Evolutionary conservation across 1,140 invertebrate species (phyloP).

Genomic region (Drosophila subobscura): DNA sequence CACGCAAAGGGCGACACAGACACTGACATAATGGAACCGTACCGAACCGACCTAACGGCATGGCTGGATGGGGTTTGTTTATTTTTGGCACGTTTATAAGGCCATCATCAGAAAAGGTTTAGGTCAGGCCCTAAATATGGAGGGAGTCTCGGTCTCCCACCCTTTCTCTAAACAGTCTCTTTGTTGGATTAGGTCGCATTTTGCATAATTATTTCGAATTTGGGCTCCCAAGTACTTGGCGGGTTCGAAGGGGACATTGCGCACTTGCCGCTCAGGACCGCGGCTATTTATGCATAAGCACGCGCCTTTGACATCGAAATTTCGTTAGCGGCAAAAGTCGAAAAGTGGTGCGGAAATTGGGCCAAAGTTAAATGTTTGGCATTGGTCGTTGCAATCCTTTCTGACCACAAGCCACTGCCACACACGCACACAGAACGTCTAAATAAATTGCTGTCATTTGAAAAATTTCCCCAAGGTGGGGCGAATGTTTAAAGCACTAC

Average conservation of each 20-base stretch:
- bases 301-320: conserved; percentile 67
- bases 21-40: conserved; percentile 17
- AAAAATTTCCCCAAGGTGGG: conserved; percentile 78
- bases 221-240: conserved; percentile 8
- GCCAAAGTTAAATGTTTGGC: conserved; percentile 73
- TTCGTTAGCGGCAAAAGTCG: conserved; percentile 67
- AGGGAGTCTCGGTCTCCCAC: not conserved
- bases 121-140: conserved; percentile 64
- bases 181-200: conserved; percentile 74
- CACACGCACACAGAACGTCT: conserved; percentile 44
- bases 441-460: conserved; percentile 81
- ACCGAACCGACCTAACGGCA: conserved; percentile 33
- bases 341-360: conserved; percentile 55
- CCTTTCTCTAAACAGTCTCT: not conserved
- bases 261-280: conserved; percentile 4
- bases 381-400: conserved; percentile 55
- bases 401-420: conserved; percentile 39
- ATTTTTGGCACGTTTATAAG: conserved; percentile 80
- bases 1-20: conserved; percentile 42
- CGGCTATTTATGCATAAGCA: conserved; percentile 77
- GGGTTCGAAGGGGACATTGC: conserved; percentile 57
- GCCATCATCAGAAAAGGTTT: conserved; percentile 75
- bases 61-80: conserved; percentile 54
- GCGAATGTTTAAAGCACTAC: conserved; percentile 53
- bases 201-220: conserved; percentile 75